Evolutionary conservation across 1,140 invertebrate genomes (phyloP).

Genomic region (Cheumatopsyche charites): DNA sequence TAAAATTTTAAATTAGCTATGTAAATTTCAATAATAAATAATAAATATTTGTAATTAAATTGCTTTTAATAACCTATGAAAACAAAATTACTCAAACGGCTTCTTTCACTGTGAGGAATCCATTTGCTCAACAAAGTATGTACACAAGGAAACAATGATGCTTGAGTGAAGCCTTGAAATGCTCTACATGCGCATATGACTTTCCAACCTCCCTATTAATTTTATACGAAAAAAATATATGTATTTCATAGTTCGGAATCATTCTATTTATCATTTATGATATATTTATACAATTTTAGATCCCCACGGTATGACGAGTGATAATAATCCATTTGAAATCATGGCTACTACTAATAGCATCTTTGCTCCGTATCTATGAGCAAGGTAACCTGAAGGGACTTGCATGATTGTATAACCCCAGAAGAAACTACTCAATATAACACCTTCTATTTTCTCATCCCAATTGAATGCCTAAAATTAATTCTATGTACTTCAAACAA

Average conservation of each 20-base stretch:
- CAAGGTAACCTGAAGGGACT: constrained; percentile 72
- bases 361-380: constrained; percentile 68
- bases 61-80: constrained; percentile 61
- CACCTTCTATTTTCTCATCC: constrained; percentile 65
- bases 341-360: constrained; percentile 66
- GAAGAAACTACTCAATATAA: constrained; percentile 66
- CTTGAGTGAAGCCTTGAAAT: constrained; percentile 71
- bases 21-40: no score
- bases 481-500: no score
- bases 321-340: constrained; percentile 52
- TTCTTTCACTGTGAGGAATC: constrained; percentile 67
- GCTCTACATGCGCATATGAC: constrained; percentile 65
- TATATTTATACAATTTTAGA: constrained; percentile 57
- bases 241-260: constrained; percentile 2
- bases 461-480: constrained; percentile 60
- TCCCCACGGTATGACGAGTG: constrained; percentile 52
- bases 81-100: constrained; percentile 63
- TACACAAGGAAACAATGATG: constrained; percentile 68
- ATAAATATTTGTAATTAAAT: not conserved
- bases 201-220: constrained; percentile 65
- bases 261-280: no score
- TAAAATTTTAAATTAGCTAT: constrained; percentile 44
- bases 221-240: no score
- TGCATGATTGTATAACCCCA: constrained; percentile 70
- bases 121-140: constrained; percentile 77